Percentiles rank a stretch among this genome's conserved stretches.
These are phyloP conservation scores for Ceratitis capitata DNA, from an alignment of 1,140 invertebrate genomes.

Conservation along the genomic window DNA sequence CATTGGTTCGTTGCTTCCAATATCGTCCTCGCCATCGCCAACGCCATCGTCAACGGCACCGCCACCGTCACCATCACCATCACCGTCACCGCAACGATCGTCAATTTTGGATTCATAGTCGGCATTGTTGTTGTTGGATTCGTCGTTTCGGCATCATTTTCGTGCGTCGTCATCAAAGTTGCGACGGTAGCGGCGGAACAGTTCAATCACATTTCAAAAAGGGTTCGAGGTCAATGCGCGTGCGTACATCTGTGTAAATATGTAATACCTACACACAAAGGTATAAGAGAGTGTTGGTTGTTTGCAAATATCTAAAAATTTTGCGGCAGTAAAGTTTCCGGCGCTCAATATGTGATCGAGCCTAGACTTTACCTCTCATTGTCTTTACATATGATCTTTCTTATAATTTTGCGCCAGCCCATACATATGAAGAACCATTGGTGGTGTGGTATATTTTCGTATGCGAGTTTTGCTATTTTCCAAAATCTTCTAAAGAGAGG, in stretches of 20 bases:
- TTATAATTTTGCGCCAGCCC: no score
- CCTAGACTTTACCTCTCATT: no score
- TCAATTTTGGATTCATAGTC: neutral
- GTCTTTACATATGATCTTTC: no score
- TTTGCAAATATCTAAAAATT: no score
- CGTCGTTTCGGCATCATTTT: neutral
- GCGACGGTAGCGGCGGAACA: slow-evolving; percentile 42
- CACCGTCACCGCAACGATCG: neutral
- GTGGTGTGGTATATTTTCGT: no score
- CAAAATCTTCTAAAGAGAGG: no score
- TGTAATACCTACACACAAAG: slow-evolving; percentile 43
- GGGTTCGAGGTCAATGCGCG: slow-evolving; percentile 61
- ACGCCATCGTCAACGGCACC: neutral
- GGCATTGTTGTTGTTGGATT: neutral
- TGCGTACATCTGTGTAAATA: slow-evolving; percentile 54
- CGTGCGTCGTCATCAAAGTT: neutral
- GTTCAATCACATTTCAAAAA: slow-evolving; percentile 64
- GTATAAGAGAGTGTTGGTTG: no score
- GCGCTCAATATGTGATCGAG: no score
- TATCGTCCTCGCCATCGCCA: neutral
- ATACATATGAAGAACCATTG: no score
- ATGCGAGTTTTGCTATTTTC: no score
- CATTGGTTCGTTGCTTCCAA: slow-evolving; percentile 32
- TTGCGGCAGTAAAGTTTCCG: no score
- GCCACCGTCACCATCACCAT: neutral